phyloP scores from a whole-genome alignment of 2,797 vertebrate species.

The Leucoraja ocellata region DNA sequence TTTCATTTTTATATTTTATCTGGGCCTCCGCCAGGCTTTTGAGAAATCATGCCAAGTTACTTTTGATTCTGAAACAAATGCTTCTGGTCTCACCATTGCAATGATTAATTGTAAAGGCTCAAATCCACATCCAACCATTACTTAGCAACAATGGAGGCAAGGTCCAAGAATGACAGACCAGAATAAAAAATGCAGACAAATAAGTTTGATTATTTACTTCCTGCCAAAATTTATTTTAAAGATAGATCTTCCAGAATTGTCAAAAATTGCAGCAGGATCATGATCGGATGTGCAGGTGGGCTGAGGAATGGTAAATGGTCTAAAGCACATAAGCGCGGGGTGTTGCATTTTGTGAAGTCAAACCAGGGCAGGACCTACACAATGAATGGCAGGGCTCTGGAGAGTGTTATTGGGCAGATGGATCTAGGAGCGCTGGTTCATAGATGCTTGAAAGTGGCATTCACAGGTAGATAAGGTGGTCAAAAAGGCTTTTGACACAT shows the following conservation, averaged over 20 bases:
- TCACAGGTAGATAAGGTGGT: no score
- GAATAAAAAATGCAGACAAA: background rate
- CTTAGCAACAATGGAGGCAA: background rate
- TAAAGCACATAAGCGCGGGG: no score
- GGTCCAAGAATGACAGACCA: background rate
- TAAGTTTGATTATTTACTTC: background rate
- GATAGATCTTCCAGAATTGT: background rate
- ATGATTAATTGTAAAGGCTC: background rate
- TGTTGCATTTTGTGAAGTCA: no score
- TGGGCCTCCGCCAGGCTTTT: background rate
- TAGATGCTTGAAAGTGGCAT: no score
- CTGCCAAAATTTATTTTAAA: background rate
- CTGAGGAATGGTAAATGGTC: no score
- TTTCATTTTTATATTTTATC: background rate
- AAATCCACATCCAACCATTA: background rate
- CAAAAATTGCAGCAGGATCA: no score
- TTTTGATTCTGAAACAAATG: conserved; percentile 17
- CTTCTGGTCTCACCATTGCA: background rate
- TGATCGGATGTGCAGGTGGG: no score
- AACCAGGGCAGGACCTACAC: no score
- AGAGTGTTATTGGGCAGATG: no score
- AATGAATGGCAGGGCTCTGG: no score
- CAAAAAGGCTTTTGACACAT: no score
- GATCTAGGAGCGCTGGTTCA: no score
- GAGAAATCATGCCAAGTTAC: background rate